A percentile compares a stretch with the other conserved stretches of the same genome.
Conservation (phyloP, 2,888 invertebrate genomes). For the Philopedon plagiatum region DNA sequence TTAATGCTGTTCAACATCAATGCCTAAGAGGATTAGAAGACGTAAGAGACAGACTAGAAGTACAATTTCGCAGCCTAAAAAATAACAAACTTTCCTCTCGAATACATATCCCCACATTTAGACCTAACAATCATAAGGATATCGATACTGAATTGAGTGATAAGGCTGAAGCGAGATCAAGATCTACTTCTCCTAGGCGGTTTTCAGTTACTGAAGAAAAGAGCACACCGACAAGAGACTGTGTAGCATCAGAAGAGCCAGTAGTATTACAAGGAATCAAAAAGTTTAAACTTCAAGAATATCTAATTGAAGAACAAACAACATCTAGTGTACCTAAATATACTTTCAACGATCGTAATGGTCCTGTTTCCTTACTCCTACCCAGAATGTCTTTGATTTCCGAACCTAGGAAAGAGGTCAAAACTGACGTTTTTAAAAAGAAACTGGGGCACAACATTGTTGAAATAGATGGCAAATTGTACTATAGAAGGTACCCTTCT, state of each 20-base stretch:
- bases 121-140: conserved; percentile 57
- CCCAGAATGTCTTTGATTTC: conserved; percentile 57
- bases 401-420: conserved; percentile 48
- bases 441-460: conserved; percentile 39
- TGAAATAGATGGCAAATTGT: conserved; percentile 45
- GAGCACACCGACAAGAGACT: conserved; percentile 51
- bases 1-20: conserved; percentile 11
- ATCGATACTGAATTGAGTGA: conserved; percentile 55
- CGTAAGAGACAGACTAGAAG: conserved; percentile 22
- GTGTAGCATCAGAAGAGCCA: conserved; percentile 54
- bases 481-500: conserved; percentile 59
- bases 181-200: conserved; percentile 54
- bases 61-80: conserved; percentile 31
- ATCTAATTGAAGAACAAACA: conserved; percentile 51
- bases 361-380: conserved; percentile 52
- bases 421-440: conserved; percentile 38
- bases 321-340: conserved; percentile 50
- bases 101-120: conserved; percentile 49
- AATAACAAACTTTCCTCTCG: neutral
- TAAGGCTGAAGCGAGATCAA: conserved; percentile 44
- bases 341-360: conserved; percentile 52
- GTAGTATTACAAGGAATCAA: conserved; percentile 35
- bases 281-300: conserved; percentile 52
- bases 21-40: conserved; percentile 36
- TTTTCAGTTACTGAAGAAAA: conserved; percentile 57